Percentiles rank a stretch among this genome's conserved stretches.
phyloP scores from a whole-genome alignment of 2,113 vertebrate genomes.

The Colius striatus region DNA sequence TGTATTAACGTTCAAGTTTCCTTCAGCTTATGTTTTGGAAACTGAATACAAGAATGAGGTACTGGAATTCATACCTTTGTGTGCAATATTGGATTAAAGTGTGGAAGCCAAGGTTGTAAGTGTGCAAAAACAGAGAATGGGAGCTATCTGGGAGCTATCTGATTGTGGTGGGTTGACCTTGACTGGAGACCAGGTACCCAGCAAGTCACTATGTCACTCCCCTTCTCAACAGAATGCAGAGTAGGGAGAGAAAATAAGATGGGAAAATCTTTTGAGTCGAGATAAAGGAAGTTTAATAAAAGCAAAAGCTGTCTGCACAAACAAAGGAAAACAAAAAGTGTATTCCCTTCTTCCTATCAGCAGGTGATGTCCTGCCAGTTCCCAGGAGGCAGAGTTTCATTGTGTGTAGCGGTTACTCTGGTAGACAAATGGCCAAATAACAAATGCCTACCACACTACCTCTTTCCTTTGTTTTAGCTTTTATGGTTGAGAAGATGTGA shows the following conservation, averaged over 20 bases:
- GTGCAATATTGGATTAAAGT: background rate
- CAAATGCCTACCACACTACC: background rate
- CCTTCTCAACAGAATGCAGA: background rate
- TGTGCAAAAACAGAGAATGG: background rate
- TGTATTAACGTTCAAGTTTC: background rate
- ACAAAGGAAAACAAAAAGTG: background rate
- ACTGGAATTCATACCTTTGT: background rate
- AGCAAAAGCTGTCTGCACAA: background rate
- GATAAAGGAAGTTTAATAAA: background rate
- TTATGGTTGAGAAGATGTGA: background rate
- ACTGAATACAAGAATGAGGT: background rate
- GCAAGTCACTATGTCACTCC: background rate
- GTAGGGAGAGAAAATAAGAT: background rate
- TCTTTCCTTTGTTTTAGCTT: background rate
- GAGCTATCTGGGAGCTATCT: background rate
- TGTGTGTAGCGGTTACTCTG: rapidly evolving
- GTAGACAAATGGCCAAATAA: background rate
- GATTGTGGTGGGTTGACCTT: background rate
- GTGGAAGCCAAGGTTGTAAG: background rate
- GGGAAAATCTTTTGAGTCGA: background rate
- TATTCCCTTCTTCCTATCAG: background rate
- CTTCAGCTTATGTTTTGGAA: background rate
- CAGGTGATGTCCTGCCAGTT: background rate
- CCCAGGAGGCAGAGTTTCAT: background rate
- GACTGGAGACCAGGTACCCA: background rate